A percentile compares a stretch with the other conserved stretches of the same genome.
Conservation (phyloP, 64 coral and sea anemone species). For the Cladopsammia gracilis region DNA sequence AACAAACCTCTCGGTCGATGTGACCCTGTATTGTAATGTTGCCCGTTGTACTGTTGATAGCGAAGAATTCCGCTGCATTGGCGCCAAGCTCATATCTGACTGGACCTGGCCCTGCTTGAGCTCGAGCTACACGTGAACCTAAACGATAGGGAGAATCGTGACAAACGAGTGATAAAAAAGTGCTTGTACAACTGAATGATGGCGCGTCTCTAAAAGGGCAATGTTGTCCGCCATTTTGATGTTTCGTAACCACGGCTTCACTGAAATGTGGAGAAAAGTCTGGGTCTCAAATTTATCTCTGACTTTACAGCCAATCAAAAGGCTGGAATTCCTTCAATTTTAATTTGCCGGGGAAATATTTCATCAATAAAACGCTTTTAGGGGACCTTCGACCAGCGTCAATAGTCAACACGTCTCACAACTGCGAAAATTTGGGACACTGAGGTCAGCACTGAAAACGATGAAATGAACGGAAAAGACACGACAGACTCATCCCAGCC, state of each 20-base stretch:
- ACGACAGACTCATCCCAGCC: too few relatives aligned
- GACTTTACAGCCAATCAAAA: background rate
- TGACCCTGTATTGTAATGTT: slow-evolving; percentile 52
- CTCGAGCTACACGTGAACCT: slow-evolving; percentile 30
- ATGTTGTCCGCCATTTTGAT: background rate
- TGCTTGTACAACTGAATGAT: too few relatives aligned
- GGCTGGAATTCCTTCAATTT: background rate
- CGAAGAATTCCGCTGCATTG: slow-evolving; percentile 26
- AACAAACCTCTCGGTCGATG: slow-evolving; percentile 74
- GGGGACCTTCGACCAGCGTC: too few relatives aligned
- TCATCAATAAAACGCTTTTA: too few relatives aligned
- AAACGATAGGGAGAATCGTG: background rate
- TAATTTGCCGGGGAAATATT: too few relatives aligned
- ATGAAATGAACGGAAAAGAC: too few relatives aligned
- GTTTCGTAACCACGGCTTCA: background rate
- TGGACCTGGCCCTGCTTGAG: background rate
- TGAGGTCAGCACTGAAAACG: too few relatives aligned
- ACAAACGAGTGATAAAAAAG: background rate
- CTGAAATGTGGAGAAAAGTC: background rate
- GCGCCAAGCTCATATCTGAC: slow-evolving; percentile 3
- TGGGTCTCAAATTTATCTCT: background rate
- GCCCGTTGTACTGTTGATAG: slow-evolving; percentile 77
- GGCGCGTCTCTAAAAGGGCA: background rate
- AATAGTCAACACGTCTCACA: too few relatives aligned
- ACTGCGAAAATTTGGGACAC: too few relatives aligned